phyloP scores from a whole-genome alignment of 2,888 invertebrate species.

The Erebia epiphron region DNA sequence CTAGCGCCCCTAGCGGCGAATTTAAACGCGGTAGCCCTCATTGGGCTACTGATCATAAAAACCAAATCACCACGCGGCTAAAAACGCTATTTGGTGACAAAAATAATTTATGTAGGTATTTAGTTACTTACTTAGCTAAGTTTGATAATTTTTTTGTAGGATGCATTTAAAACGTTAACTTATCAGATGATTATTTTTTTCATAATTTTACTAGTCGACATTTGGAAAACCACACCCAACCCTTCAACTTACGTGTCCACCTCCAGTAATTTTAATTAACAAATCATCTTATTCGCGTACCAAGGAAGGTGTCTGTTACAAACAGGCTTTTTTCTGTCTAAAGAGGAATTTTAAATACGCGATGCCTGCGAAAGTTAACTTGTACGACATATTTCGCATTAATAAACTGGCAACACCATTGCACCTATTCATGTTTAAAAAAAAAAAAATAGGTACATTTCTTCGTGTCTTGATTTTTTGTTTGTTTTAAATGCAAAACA shows the following conservation, averaged over 20 bases:
- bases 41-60: no score
- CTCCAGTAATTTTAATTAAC: conserved; percentile 35
- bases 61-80: no score
- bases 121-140: no score
- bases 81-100: no score
- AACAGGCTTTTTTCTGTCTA: conserved; percentile 37
- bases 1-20: no score
- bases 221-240: neutral
- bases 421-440: conserved; percentile 3
- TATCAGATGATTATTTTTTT: no score
- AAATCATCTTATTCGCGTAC: conserved; percentile 34
- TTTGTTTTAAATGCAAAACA: conserved; percentile 3
- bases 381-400: conserved; percentile 20
- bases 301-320: conserved; percentile 38
- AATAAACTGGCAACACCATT: conserved; percentile 17
- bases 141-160: no score
- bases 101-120: no score
- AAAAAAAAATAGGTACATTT: conserved; percentile 7
- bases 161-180: no score
- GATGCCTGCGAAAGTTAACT: conserved; percentile 22
- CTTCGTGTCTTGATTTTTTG: conserved; percentile 13
- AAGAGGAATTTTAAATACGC: conserved; percentile 36
- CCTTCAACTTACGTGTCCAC: conserved; percentile 17
- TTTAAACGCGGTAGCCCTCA: no score
- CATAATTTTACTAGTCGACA: no score